A percentile compares a stretch with the other conserved stretches of the same genome.
phyloP scores from a whole-genome alignment of 2,113 vertebrate genomes.

The Mugil cephalus region DNA sequence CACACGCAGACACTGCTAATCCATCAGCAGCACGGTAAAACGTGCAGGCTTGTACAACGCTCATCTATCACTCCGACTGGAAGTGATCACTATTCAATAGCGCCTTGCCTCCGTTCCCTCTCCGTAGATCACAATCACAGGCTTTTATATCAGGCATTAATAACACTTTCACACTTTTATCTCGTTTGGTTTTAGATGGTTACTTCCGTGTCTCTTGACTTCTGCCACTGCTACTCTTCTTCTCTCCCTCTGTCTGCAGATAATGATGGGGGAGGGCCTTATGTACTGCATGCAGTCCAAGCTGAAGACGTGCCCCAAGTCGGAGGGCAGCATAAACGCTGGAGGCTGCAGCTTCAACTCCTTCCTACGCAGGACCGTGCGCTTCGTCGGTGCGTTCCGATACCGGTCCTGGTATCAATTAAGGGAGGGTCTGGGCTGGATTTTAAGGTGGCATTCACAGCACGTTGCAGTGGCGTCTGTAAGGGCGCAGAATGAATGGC shows the following conservation, averaged over 20 bases:
- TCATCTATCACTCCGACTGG: constrained; percentile 75
- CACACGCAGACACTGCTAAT: constrained; percentile 48
- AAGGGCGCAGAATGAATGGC: not conserved
- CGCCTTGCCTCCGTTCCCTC: constrained; percentile 35
- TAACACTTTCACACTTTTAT: not conserved
- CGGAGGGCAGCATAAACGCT: constrained; percentile 95
- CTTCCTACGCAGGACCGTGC: constrained; percentile 94
- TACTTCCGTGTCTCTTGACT: not conserved
- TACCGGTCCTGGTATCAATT: not conserved
- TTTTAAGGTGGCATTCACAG: constrained; percentile 1
- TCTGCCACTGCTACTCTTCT: no score
- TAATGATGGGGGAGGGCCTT: constrained; percentile 95
- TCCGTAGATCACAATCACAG: constrained; percentile 36
- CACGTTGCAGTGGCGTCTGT: not conserved
- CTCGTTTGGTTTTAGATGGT: not conserved
- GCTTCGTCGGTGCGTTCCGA: constrained; percentile 93
- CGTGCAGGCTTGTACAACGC: constrained; percentile 43
- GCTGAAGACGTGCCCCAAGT: constrained; percentile 87
- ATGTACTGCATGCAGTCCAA: constrained; percentile 95
- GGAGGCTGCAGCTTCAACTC: constrained; percentile 98
- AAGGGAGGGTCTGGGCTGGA: not conserved
- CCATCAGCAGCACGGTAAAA: constrained; percentile 65
- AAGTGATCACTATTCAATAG: constrained; percentile 72
- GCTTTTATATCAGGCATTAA: constrained; percentile 29
- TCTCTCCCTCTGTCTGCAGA: constrained; percentile 77